Evolutionary conservation across 23 tunicate species (phyloP).

Genomic region (Phallusia fumigata): DNA sequence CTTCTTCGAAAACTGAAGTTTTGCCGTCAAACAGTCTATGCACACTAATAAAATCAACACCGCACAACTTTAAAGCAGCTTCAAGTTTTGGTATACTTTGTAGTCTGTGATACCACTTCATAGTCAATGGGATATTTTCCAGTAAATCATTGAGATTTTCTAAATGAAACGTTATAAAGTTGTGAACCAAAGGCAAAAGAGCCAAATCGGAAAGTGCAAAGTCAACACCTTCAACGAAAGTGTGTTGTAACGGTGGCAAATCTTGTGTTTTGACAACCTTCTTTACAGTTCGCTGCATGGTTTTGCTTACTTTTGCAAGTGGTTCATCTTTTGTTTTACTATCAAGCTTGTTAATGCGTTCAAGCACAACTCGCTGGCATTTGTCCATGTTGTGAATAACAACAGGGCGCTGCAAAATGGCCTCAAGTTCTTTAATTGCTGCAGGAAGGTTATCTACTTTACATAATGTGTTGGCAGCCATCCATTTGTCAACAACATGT

Average conservation of each 20-base stretch:
- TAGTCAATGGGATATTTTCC: conserved; percentile 32
- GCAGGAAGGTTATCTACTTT: conserved; percentile 14
- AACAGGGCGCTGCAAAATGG: conserved; percentile 59
- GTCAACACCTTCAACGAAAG: conserved; percentile 92
- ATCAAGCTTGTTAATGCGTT: conserved; percentile 22
- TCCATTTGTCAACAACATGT: conserved; percentile 33
- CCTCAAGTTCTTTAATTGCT: conserved; percentile 49
- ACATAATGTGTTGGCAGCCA: not conserved
- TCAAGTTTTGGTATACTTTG: conserved; percentile 18
- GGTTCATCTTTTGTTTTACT: not conserved
- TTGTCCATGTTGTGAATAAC: conserved; percentile 95
- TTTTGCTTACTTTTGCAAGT: not conserved
- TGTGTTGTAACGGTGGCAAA: conserved; percentile 86
- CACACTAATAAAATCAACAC: conserved; percentile 18
- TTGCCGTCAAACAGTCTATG: not conserved
- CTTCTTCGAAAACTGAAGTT: conserved; percentile 5
- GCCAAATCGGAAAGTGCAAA: conserved; percentile 77
- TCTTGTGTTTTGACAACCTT: conserved; percentile 76
- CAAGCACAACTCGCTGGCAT: conserved; percentile 70
- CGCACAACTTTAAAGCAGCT: conserved; percentile 35
- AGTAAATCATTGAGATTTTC: not conserved
- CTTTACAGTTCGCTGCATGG: not conserved
- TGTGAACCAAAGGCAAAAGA: conserved; percentile 68
- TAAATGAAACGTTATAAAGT: conserved; percentile 10
- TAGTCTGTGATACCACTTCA: conserved; percentile 63